These are phyloP conservation scores for Dipodomys ordii DNA, from an alignment of 2,113 vertebrate genomes.

Conservation along the genomic window DNA sequence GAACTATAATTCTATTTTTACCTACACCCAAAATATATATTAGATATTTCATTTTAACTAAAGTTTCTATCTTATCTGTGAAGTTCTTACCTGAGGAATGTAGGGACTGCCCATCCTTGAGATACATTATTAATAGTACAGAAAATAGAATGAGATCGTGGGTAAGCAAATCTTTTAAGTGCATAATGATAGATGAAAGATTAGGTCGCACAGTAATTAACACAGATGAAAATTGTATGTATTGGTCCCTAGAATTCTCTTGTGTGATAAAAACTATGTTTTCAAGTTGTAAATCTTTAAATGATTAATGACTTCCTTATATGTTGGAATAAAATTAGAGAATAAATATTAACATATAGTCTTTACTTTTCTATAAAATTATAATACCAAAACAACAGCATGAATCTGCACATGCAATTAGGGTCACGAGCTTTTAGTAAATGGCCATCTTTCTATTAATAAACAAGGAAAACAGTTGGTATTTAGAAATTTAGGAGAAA, in stretches of 20 bases:
- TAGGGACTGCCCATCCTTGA: conserved; percentile 8
- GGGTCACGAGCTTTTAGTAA: neutral
- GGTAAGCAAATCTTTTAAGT: conserved; percentile 49
- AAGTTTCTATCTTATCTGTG: conserved; percentile 44
- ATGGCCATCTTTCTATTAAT: neutral
- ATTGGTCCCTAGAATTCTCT: conserved; percentile 49
- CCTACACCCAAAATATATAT: neutral
- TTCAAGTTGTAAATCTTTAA: conserved; percentile 62
- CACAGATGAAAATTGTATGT: conserved; percentile 67
- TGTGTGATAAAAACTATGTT: conserved; percentile 63
- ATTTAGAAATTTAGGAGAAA: conserved; percentile 13
- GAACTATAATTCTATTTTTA: conserved; percentile 18
- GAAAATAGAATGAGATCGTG: conserved; percentile 51
- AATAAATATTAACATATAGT: conserved; percentile 65
- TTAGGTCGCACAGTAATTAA: conserved; percentile 44
- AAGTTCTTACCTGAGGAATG: conserved; percentile 40
- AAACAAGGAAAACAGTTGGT: neutral
- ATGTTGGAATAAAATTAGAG: conserved; percentile 56
- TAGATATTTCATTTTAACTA: conserved; percentile 29
- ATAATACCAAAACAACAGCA: conserved; percentile 3
- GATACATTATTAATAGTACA: conserved; percentile 54
- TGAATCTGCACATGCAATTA: conserved; percentile 53
- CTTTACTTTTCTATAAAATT: conserved; percentile 69
- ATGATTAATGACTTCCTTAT: conserved; percentile 43
- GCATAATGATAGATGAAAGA: conserved; percentile 45